A percentile compares a stretch with the other conserved stretches of the same genome.
Conservation (phyloP, 2,113 vertebrate species). For the Platycercus adscitus region DNA sequence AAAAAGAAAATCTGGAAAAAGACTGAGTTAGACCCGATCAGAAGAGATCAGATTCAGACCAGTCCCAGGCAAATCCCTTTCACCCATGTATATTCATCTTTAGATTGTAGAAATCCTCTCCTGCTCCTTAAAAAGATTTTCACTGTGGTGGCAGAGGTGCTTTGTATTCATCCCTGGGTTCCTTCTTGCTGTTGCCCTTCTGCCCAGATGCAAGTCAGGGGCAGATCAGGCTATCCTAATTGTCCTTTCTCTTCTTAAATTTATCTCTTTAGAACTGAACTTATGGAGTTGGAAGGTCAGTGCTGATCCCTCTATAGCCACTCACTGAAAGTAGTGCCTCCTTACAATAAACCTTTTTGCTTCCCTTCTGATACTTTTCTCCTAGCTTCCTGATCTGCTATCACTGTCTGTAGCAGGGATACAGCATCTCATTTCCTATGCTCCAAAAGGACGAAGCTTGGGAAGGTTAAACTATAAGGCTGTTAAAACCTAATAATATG, state of each 20-base stretch:
- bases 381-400: neutral
- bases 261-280: neutral
- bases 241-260: neutral
- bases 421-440: neutral
- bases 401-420: neutral
- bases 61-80: neutral
- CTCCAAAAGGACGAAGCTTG: neutral
- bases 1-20: neutral
- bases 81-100: rapidly evolving
- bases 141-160: neutral
- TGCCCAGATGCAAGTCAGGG: neutral
- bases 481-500: neutral
- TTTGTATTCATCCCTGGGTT: neutral
- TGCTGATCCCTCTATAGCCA: neutral
- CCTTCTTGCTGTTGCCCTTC: neutral
- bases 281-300: too few relatives aligned
- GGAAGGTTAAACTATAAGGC: neutral
- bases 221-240: neutral
- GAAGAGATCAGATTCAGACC: neutral
- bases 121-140: neutral
- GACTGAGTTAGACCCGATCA: neutral
- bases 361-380: neutral
- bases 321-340: neutral
- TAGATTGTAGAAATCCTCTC: neutral
- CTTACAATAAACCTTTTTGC: rapidly evolving